Evolutionary conservation across 1,140 invertebrate species (phyloP), one percentile per base, ranked within the genome.

Genomic region (Berghia stephanieae): DNA sequence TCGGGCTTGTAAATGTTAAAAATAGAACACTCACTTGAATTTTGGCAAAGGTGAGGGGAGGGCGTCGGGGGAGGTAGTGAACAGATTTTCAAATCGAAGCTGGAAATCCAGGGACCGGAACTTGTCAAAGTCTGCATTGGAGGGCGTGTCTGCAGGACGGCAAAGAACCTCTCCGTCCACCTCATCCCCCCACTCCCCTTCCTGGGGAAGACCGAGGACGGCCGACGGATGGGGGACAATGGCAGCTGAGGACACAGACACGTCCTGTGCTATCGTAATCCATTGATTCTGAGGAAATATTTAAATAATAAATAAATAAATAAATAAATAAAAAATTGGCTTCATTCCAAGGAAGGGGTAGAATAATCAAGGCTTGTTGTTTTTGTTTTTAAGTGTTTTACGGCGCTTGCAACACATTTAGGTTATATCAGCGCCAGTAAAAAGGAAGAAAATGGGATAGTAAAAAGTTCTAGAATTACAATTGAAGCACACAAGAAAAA

Each of bases 11-110:
- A 63, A 63, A 63, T 63, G 57, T 8, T 18, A 18, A 31, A 10
- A 16, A 63, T 10, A 27, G 16, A 63, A 18, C 5, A 68, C 74
- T 68, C 55, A 76, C 74, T 76, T 76, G 38, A 98, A 90, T 2
- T 92, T 90, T 0, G 96, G 97, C 24, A 98, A 88, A 0, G 96
- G 96, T 82, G 92, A 93, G 75, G 57, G 72, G 43, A 82, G 52
- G n/a, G 81, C 34, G 74, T 74, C 74, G 18, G 78, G 75, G 2
- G 82, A 80, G 2, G 83, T 83, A 24, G 82, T 84, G 60, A 86
- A 86, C 67, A 83, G 81, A 72, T 87, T 86, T 68, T 82, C 75
- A 68, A 88, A 86, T 44, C 86, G 69, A 49, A 84, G 83, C 75
- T 85, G 81, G 49, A 83, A 82, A 16, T 63, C 67, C 5, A 68